Conservation (phyloP, 2,797 vertebrate species). For the Xerus rutilus region DNA sequence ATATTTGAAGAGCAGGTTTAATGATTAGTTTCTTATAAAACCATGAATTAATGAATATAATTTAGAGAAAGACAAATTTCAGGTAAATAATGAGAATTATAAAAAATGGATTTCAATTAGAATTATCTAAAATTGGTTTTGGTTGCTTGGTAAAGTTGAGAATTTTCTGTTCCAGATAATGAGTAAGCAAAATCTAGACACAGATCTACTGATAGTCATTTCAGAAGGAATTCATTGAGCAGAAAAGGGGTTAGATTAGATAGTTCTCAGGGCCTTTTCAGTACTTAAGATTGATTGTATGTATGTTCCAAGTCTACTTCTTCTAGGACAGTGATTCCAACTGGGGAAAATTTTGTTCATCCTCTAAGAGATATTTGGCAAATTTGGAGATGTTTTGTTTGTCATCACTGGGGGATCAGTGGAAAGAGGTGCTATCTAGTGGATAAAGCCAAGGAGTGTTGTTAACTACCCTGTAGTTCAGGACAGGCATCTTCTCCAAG, state of each 20-base stretch:
- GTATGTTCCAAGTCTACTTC: neutral
- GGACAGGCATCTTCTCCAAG: neutral
- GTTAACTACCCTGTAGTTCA: neutral
- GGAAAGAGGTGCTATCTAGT: neutral
- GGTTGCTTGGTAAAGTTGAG: constrained; percentile 3
- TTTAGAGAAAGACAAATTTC: constrained; percentile 42
- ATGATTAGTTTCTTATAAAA: neutral
- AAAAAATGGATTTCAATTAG: neutral
- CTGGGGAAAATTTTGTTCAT: neutral
- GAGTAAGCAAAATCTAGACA: neutral
- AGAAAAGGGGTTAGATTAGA: neutral
- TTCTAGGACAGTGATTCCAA: neutral
- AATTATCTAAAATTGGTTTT: neutral
- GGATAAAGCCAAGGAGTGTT: neutral
- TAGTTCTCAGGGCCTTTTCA: neutral
- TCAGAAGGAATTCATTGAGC: neutral
- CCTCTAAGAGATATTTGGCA: neutral
- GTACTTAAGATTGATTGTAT: neutral
- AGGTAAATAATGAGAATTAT: neutral
- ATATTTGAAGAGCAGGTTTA: neutral
- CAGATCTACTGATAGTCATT: neutral
- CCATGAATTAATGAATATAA: neutral
- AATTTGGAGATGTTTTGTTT: constrained; percentile 16
- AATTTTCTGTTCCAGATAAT: constrained; percentile 11
- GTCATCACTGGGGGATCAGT: neutral